Percentiles rank a stretch among this genome's conserved stretches.
Evolutionary conservation across 2,888 invertebrate genomes (phyloP).

Genomic region (Athripsodes cinereus): DNA sequence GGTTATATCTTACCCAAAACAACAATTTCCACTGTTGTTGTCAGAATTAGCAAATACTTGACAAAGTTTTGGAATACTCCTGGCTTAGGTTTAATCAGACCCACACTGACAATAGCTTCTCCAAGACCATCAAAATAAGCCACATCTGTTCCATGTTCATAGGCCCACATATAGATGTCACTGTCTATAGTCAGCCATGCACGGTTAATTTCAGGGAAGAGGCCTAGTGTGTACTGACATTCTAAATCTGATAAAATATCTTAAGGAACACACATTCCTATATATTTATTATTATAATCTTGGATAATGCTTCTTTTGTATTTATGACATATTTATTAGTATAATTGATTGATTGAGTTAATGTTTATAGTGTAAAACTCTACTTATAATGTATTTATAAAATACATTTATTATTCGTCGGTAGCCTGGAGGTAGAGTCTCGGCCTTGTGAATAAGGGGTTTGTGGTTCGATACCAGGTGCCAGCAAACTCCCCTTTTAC

Average conservation of each 20-base stretch:
- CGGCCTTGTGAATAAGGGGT: too few relatives aligned
- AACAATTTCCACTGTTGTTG: constrained; percentile 92
- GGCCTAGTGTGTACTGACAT: constrained; percentile 93
- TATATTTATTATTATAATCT: too few relatives aligned
- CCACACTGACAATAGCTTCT: constrained; percentile 91
- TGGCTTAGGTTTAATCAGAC: constrained; percentile 79
- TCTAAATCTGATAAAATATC: constrained; percentile 70
- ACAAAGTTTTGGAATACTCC: constrained; percentile 88
- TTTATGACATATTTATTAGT: too few relatives aligned
- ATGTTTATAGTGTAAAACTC: too few relatives aligned
- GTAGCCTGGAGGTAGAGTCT: too few relatives aligned
- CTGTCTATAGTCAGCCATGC: constrained; percentile 98
- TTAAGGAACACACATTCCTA: too few relatives aligned
- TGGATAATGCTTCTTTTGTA: too few relatives aligned
- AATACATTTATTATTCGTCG: too few relatives aligned
- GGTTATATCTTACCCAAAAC: constrained; percentile 62
- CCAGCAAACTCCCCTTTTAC: too few relatives aligned
- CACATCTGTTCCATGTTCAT: constrained; percentile 90
- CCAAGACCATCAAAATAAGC: constrained; percentile 95
- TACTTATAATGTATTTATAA: too few relatives aligned
- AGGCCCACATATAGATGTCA: constrained; percentile 97
- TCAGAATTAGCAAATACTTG: constrained; percentile 82
- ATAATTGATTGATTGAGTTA: too few relatives aligned
- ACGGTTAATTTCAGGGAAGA: constrained; percentile 92
- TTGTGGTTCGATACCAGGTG: too few relatives aligned